Conservation (phyloP, 2,113 vertebrate genomes). For the Falco punctatus region DNA sequence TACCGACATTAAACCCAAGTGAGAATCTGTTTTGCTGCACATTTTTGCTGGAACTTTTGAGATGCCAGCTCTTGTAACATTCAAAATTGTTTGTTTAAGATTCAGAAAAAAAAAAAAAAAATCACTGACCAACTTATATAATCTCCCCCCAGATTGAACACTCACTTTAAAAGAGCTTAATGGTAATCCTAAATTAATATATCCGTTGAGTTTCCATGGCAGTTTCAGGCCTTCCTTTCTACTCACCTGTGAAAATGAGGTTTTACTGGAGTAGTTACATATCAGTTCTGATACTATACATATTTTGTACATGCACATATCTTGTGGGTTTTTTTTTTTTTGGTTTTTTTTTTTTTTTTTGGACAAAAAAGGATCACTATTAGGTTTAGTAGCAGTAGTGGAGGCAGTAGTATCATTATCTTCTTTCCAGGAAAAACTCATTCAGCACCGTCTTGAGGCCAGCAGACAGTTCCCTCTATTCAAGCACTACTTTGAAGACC, state of each 20-base stretch:
- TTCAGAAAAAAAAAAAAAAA: background rate
- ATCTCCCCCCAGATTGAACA: background rate
- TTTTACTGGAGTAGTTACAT: background rate
- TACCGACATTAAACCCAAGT: background rate
- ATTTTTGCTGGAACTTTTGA: background rate
- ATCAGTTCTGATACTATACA: background rate
- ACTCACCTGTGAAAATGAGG: background rate
- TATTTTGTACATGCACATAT: accelerated
- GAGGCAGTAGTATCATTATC: background rate
- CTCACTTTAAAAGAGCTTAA: background rate
- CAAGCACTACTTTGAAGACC: background rate
- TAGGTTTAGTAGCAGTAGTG: background rate
- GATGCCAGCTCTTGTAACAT: accelerated
- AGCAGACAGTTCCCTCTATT: background rate
- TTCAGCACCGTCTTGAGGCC: background rate
- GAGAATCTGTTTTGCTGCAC: background rate
- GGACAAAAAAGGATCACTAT: background rate
- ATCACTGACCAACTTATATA: background rate
- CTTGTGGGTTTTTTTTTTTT: background rate
- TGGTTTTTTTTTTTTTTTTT: too few species aligned
- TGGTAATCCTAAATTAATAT: background rate
- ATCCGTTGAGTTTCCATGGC: background rate
- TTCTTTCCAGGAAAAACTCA: background rate
- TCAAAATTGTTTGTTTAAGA: background rate
- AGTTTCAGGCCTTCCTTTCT: background rate